Base-by-base conservation (phyloP, 1,140 invertebrate species). In the Gerris buenoi region DNA sequence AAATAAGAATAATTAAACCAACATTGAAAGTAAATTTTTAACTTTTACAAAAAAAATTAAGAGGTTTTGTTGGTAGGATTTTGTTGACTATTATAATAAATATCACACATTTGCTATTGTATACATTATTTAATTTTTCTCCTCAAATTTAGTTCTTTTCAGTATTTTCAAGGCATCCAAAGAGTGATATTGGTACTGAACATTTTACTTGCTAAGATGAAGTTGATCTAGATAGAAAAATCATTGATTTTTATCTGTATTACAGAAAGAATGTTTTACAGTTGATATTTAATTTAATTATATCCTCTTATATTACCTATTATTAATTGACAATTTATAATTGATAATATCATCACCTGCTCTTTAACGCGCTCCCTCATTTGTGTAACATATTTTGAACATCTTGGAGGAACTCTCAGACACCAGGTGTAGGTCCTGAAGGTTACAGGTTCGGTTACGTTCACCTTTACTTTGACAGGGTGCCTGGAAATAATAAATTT, bases 371-470 rank as follows among this genome's bases (percentile, higher is more conserved):
- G 66, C 22, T 73, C 71, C 61, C 68, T 67, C 59, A 72, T 65
- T 62, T 71, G 67, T 2, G 68, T 63, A 13, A 67, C 70, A 68
- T 72, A 72, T 56, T 72, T 71, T 56, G 70, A 70, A 59, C 73
- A 74, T 25, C 73, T 66, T 25, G 73, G 73, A n/a, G 73, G 73
- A 2, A 74, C 69, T 23, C 68, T 68, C 25, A 74, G 62, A 57
- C 73, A 74, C 73, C 73, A 74, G 1, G 71, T 70, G 69, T 73
- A 72, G 5, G 66, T 67, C 25, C 70, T 67, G 28, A 68, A 69
- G 2, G 69, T 72, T 18, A 72, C 67, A 15, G 73, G 73, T 58
- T 70, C 71, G 56, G 71, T 70, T 29, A 72, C 68, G 14, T 68
- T 65, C 22, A 72, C 69, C 29, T 46, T 28, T 22, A 72, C 65